Conservation (phyloP, 2,113 vertebrate species). For the pig (Sus scrofa) region DNA sequence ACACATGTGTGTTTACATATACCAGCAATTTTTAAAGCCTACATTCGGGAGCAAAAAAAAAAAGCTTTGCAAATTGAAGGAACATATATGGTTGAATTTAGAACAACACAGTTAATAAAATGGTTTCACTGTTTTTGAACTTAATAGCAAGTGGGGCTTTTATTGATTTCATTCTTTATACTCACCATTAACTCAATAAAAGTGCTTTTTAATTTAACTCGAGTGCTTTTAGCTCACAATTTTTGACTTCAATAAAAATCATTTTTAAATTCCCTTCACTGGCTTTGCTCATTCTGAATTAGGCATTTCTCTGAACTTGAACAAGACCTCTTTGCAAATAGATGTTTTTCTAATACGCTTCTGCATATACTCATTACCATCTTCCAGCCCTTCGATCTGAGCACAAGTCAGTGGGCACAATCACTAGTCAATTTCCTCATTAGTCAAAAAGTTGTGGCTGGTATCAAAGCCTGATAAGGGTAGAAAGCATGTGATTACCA, state of each 20-base stretch:
- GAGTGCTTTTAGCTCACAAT: conserved; percentile 71
- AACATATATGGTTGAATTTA: conserved; percentile 64
- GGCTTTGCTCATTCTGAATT: conserved; percentile 59
- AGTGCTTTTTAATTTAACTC: conserved; percentile 77
- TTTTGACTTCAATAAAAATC: conserved; percentile 77
- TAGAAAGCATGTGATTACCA: not conserved
- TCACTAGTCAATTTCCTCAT: not conserved
- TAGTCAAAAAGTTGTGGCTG: not conserved
- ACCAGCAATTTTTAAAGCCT: conserved; percentile 27
- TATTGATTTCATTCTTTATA: conserved; percentile 82
- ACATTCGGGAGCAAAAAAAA: not conserved
- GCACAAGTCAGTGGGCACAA: not conserved
- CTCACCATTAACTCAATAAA: conserved; percentile 77
- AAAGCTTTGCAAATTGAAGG: conserved; percentile 51
- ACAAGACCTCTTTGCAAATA: not conserved
- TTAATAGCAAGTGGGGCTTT: conserved; percentile 68
- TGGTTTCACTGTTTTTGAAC: conserved; percentile 69
- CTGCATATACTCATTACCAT: not conserved
- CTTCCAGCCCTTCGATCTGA: not conserved
- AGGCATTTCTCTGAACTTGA: conserved; percentile 47
- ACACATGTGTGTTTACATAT: not conserved
- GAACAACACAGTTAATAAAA: conserved; percentile 82
- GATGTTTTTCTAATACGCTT: not conserved
- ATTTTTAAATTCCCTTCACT: conserved; percentile 65
- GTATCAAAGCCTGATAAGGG: not conserved